Evolutionary conservation across 2,797 vertebrate genomes (phyloP).

Genomic region (Cossypha niveicapilla): DNA sequence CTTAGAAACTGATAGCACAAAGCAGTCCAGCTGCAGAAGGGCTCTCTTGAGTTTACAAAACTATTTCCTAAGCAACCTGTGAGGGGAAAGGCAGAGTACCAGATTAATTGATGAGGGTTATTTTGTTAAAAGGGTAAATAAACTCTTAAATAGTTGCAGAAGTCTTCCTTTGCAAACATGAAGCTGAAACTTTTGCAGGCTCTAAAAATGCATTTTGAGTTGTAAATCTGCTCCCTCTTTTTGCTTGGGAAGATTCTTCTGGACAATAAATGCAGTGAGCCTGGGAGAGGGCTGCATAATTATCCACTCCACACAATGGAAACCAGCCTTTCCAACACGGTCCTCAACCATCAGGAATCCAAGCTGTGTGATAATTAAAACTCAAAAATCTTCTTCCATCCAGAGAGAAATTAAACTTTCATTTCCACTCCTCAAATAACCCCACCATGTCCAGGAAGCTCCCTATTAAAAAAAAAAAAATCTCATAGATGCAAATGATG

Average conservation of each 20-base stretch:
- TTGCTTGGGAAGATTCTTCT: conserved; percentile 52
- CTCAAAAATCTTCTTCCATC: conserved; percentile 15
- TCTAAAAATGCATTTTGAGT: not conserved
- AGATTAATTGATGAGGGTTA: not conserved
- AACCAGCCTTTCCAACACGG: conserved; percentile 1
- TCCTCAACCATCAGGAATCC: conserved; percentile 46
- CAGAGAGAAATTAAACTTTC: not conserved
- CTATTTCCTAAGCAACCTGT: conserved; percentile 19
- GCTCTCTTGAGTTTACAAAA: conserved; percentile 19
- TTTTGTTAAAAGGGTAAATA: not conserved
- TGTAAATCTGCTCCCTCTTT: conserved; percentile 16
- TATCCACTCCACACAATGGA: conserved; percentile 53
- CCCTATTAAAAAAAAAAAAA: not conserved
- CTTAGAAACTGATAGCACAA: conserved; percentile 31
- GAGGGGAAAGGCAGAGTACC: not conserved
- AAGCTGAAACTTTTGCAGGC: not conserved
- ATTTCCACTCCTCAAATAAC: not conserved
- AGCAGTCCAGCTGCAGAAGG: conserved; percentile 2
- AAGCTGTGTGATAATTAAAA: conserved; percentile 47
- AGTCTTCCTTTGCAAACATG: not conserved
- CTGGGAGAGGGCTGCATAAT: conserved; percentile 49
- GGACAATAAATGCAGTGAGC: conserved; percentile 41
- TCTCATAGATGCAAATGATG: not conserved
- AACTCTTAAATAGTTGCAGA: not conserved
- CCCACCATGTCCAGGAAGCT: not conserved